Conservation (phyloP, 1,140 invertebrate species). For the Trachymyrmex septentrionalis region DNA sequence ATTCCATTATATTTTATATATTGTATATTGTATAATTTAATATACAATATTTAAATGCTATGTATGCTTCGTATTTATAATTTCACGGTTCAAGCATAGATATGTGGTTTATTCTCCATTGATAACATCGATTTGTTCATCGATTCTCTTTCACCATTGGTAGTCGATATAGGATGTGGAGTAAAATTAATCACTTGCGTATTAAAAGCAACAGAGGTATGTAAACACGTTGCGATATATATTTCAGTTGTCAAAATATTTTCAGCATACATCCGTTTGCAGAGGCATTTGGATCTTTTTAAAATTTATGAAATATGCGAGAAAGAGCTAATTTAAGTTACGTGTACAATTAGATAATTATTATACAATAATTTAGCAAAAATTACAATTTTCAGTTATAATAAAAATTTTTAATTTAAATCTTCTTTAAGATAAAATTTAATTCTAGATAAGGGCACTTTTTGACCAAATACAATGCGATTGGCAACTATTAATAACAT, state of each 20-base stretch:
- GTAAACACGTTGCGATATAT: not conserved
- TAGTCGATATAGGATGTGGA: constrained; percentile 35
- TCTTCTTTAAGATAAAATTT: constrained; percentile 2
- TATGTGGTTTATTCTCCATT: constrained; percentile 50
- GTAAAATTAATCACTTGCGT: constrained; percentile 48
- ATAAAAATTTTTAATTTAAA: not conserved
- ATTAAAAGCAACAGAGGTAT: constrained; percentile 31
- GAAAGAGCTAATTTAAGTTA: not conserved
- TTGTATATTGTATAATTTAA: not conserved
- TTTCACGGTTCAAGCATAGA: not conserved
- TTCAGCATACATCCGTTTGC: not conserved
- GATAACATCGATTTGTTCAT: constrained; percentile 30
- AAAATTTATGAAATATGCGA: not conserved
- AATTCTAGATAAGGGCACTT: constrained; percentile 36
- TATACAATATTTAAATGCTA: not conserved
- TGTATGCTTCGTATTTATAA: constrained; percentile 6
- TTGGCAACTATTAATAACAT: constrained; percentile 38
- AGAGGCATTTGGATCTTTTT: not conserved
- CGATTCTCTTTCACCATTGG: constrained; percentile 45
- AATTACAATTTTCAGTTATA: not conserved
- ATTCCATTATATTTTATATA: not conserved
- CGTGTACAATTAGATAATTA: not conserved
- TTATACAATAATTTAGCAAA: not conserved
- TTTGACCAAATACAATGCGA: constrained; percentile 39
- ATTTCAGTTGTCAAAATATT: not conserved